These are phyloP conservation scores for Colletes collaris DNA, from an alignment of 2,888 invertebrate genomes.

Conservation along the genomic window DNA sequence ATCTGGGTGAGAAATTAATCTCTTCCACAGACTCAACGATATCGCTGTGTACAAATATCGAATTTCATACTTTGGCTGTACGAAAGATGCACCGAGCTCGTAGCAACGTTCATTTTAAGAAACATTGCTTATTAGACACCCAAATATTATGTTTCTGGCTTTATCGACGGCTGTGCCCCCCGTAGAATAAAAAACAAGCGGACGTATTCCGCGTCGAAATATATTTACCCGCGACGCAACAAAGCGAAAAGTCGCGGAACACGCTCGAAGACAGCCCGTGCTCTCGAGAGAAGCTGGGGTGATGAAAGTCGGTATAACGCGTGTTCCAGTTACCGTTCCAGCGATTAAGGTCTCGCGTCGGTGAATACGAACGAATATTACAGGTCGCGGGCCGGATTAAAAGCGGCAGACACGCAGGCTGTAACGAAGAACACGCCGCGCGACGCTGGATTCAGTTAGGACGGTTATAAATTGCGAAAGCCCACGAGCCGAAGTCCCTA, in stretches of 20 bases:
- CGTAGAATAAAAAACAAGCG: no score
- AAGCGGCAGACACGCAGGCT: slow-evolving; percentile 52
- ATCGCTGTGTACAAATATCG: no score
- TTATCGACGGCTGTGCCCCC: no score
- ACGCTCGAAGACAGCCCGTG: slow-evolving; percentile 2
- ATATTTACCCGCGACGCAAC: background rate
- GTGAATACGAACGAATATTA: slow-evolving; percentile 37
- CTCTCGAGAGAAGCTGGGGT: background rate
- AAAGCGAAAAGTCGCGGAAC: slow-evolving; percentile 9
- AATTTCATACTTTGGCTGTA: no score
- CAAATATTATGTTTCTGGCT: no score
- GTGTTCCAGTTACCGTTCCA: slow-evolving; percentile 39
- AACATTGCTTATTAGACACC: no score
- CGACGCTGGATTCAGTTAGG: slow-evolving; percentile 79
- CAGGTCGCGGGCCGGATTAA: slow-evolving; percentile 46
- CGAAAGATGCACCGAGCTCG: no score
- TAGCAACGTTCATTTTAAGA: no score
- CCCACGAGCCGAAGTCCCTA: slow-evolving; percentile 74
- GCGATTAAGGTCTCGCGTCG: slow-evolving; percentile 45
- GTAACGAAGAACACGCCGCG: slow-evolving; percentile 65
- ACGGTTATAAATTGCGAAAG: slow-evolving; percentile 78
- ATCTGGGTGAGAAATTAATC: no score
- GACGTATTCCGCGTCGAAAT: no score
- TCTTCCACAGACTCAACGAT: no score
- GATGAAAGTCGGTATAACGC: slow-evolving; percentile 22